Conservation (phyloP, 2,888 invertebrate genomes). For the Actias luna region DNA sequence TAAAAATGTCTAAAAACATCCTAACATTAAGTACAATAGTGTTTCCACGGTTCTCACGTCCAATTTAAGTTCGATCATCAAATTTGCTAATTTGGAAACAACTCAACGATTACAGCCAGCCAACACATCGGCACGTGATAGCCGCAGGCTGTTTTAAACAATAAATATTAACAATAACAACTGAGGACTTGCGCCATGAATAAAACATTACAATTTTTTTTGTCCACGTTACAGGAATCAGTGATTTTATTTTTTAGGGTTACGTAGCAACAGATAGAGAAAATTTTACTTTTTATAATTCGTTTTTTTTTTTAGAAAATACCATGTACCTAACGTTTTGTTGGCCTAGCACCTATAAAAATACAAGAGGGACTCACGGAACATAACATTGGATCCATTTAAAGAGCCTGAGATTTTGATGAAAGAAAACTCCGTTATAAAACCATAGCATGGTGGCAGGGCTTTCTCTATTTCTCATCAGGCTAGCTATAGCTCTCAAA, state of each 20-base stretch:
- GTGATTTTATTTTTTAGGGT: slow-evolving; percentile 36
- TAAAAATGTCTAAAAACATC: background rate
- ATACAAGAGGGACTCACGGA: no score
- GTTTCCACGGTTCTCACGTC: slow-evolving; percentile 27
- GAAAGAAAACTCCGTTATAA: no score
- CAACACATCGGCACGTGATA: slow-evolving; percentile 66
- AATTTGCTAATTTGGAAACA: slow-evolving; percentile 66
- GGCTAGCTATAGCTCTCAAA: no score
- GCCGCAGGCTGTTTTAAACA: slow-evolving; percentile 59
- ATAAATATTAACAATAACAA: slow-evolving; percentile 60
- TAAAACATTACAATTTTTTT: slow-evolving; percentile 56
- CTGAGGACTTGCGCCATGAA: slow-evolving; percentile 58
- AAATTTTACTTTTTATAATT: background rate
- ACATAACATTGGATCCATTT: no score
- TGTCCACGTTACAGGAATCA: slow-evolving; percentile 18
- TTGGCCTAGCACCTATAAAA: no score
- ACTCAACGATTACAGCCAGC: slow-evolving; percentile 56
- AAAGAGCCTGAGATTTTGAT: no score
- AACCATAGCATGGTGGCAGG: no score
- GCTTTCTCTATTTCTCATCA: no score
- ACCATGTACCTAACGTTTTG: no score
- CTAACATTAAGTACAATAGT: background rate
- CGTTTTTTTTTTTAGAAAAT: no score
- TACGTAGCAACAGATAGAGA: slow-evolving; percentile 18
- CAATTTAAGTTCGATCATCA: slow-evolving; percentile 40